These are phyloP conservation scores for Rhizoglyphus robini DNA, from an alignment of 1,140 invertebrate species.

Conservation along the genomic window DNA sequence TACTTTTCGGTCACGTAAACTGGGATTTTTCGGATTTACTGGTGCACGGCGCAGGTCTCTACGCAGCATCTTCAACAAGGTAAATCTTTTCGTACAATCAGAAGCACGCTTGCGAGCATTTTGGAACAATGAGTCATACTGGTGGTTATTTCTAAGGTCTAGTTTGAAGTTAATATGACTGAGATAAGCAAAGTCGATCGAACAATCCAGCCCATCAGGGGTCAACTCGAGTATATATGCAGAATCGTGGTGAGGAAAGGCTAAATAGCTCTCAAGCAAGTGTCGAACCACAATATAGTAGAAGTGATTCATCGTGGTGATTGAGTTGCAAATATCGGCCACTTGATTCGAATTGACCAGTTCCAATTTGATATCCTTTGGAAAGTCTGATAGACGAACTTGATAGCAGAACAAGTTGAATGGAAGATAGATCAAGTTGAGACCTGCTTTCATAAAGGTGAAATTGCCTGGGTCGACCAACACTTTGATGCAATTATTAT, in stretches of 20 bases:
- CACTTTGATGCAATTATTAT: neutral
- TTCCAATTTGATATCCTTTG: neutral
- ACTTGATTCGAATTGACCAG: neutral
- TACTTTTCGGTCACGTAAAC: neutral
- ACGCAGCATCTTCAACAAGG: neutral
- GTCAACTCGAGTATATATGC: neutral
- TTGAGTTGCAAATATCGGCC: neutral
- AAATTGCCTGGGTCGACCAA: neutral
- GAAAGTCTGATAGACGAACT: neutral
- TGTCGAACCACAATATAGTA: neutral
- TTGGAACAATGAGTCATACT: neutral
- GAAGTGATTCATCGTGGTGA: neutral
- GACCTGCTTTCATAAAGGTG: neutral
- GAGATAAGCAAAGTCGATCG: neutral
- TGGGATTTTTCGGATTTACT: neutral
- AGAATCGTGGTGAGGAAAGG: neutral
- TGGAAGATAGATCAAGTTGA: neutral
- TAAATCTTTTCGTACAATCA: neutral
- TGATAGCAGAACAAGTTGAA: neutral
- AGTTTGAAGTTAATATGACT: neutral
- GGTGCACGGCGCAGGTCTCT: neutral
- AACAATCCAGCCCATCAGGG: neutral
- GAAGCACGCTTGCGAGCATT: neutral
- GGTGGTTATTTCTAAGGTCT: neutral
- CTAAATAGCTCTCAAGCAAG: neutral